Conservation (phyloP, 2,113 vertebrate species). For the Onychostruthus taczanowskii region DNA sequence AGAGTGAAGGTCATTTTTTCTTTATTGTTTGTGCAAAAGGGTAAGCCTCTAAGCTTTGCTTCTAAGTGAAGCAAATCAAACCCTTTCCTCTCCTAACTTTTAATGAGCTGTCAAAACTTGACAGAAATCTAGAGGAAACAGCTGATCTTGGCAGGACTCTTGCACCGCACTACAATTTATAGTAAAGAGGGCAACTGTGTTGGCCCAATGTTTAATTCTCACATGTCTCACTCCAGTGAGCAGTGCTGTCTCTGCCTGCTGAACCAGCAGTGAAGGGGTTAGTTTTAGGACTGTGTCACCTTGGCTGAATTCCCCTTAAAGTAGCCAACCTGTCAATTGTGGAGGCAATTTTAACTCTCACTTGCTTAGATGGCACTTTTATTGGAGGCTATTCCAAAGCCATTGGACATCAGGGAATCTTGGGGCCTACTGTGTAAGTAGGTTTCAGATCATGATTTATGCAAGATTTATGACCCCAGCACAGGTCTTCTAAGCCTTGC, state of each 20-base stretch:
- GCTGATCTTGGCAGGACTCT: not conserved
- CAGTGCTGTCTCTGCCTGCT: not conserved
- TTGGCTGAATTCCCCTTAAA: not conserved
- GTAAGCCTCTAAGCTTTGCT: not conserved
- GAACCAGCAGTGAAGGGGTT: not conserved
- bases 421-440: not conserved
- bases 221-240: not conserved
- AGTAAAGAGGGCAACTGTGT: not conserved
- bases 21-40: not conserved
- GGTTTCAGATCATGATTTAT: not conserved
- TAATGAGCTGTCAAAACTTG: not conserved
- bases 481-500: not conserved
- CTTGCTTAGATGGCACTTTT: not conserved
- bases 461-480: not conserved
- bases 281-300: not conserved
- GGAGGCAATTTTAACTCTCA: not conserved
- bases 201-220: not conserved
- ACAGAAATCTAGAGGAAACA: not conserved
- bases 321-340: not conserved
- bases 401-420: not conserved
- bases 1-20: not conserved
- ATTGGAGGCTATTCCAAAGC: not conserved
- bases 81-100: not conserved
- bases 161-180: not conserved
- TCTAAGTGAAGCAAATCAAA: not conserved